phyloP scores from a whole-genome alignment of 2,888 invertebrate genomes.

The Exocentrus adspersus region DNA sequence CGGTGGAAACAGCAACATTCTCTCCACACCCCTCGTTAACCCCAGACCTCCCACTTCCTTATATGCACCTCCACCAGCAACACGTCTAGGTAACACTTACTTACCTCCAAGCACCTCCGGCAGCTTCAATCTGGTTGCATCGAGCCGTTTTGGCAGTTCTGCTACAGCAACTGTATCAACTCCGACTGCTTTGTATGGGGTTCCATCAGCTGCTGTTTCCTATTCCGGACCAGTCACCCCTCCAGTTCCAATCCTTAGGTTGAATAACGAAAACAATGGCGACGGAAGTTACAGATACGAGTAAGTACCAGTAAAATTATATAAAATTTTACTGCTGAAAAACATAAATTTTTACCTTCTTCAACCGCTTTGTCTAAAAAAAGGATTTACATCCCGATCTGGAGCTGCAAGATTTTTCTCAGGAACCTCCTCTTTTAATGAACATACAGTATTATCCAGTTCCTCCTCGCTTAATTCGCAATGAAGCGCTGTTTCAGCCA shows the following conservation, averaged over 20 bases:
- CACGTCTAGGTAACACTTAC: conserved; percentile 68
- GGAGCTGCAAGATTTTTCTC: too few species aligned
- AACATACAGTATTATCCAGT: neutral
- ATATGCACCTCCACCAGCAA: conserved; percentile 57
- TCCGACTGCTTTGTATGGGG: neutral
- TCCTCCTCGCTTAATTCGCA: neutral
- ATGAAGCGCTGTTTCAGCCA: neutral
- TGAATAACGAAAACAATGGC: conserved; percentile 68
- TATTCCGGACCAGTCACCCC: conserved; percentile 61
- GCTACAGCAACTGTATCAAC: too few species aligned
- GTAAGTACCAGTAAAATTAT: conserved; percentile 63
- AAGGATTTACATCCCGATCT: too few species aligned
- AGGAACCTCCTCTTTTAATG: neutral
- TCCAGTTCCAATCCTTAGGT: conserved; percentile 66
- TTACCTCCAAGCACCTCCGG: conserved; percentile 64
- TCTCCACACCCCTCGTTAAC: conserved; percentile 48
- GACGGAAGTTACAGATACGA: conserved; percentile 69
- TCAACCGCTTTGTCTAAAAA: too few species aligned
- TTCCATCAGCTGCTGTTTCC: neutral
- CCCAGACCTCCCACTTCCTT: conserved; percentile 30
- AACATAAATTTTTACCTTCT: too few species aligned
- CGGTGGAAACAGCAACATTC: conserved; percentile 62
- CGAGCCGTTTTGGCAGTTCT: too few species aligned
- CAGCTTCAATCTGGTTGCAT: neutral
- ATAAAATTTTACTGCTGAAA: too few species aligned